Conservation (phyloP, 2,888 invertebrate species). For the Drosophila fungiperda region DNA sequence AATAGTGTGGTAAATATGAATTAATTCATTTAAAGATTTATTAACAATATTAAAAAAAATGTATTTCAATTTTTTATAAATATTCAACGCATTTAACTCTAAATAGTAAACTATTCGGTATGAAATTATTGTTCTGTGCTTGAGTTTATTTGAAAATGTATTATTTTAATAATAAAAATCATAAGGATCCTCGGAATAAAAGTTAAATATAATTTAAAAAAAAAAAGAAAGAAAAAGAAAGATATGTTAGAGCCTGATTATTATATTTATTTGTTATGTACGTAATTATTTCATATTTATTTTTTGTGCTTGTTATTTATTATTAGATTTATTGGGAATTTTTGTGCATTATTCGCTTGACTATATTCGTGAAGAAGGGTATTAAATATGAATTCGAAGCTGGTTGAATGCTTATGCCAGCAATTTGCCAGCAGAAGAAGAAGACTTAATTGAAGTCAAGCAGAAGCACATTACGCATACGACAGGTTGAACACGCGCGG, state of each 20-base stretch:
- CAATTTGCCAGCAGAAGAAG: neutral
- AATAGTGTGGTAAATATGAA: neutral
- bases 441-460: slow-evolving; percentile 44
- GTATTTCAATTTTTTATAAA: neutral
- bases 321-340: neutral
- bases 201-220: neutral
- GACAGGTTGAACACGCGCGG: slow-evolving; percentile 54
- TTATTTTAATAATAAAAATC: too few species aligned
- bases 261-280: neutral
- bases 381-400: neutral
- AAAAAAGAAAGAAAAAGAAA: too few species aligned
- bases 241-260: neutral
- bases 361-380: neutral
- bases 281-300: neutral
- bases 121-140: too few species aligned
- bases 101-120: neutral
- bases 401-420: neutral
- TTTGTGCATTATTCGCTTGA: neutral
- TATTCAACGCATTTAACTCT: neutral
- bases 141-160: too few species aligned
- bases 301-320: neutral
- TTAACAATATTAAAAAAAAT: neutral
- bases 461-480: slow-evolving; percentile 77
- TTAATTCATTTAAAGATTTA: neutral
- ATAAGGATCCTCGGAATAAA: too few species aligned